Percentiles rank a stretch among this genome's conserved stretches.
phyloP scores from a whole-genome alignment of 1,140 invertebrate genomes.

The Lutraria rhynchaena region DNA sequence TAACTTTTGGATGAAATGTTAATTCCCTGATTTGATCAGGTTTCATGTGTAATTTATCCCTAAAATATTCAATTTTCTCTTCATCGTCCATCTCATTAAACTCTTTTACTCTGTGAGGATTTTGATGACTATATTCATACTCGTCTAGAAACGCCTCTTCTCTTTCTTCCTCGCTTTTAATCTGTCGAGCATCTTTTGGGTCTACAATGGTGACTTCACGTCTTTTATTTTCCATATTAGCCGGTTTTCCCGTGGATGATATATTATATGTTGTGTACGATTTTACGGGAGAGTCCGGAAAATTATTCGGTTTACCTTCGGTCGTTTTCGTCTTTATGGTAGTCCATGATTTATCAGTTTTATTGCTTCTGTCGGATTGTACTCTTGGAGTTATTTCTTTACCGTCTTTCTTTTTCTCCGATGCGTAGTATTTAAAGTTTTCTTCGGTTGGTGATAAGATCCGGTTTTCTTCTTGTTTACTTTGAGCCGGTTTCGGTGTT shows the following conservation, averaged over 20 bases:
- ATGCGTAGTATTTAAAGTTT: conserved; percentile 43
- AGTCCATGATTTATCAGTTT: conserved; percentile 36
- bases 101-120: not conserved
- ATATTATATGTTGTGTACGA: conserved; percentile 28
- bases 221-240: conserved; percentile 36
- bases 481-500: not conserved
- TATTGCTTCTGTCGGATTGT: conserved; percentile 23
- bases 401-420: not conserved
- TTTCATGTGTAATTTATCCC: conserved; percentile 38
- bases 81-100: conserved; percentile 53
- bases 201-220: conserved; percentile 50
- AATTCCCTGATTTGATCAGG: conserved; percentile 56
- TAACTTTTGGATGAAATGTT: conserved; percentile 55
- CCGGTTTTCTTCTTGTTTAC: not conserved
- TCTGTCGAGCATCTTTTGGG: conserved; percentile 6
- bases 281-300: not conserved
- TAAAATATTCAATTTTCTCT: conserved; percentile 50
- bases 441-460: not conserved
- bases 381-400: not conserved
- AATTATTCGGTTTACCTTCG: not conserved
- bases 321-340: conserved; percentile 12
- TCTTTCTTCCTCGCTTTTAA: not conserved
- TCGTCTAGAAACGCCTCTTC: conserved; percentile 40
- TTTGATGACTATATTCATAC: conserved; percentile 38
- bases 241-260: not conserved